phyloP scores from a whole-genome alignment of 2,888 invertebrate species.

The Acronicta psi region DNA sequence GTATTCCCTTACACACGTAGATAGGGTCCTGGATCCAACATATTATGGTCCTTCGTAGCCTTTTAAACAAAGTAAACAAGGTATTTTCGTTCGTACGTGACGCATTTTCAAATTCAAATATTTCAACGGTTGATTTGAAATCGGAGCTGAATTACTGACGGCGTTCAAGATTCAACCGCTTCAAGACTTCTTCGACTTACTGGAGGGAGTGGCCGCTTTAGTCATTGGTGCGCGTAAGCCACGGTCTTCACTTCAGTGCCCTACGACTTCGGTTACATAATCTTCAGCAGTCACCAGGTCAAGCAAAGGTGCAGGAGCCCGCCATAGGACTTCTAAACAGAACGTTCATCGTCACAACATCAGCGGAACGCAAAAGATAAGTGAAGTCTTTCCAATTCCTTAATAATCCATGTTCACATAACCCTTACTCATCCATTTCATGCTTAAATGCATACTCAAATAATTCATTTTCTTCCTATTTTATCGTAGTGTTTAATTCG shows the following conservation, averaged over 20 bases:
- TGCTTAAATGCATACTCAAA: neutral
- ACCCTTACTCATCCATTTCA: neutral
- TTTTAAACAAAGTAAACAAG: too few relatives aligned
- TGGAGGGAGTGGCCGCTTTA: neutral
- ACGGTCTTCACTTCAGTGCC: neutral
- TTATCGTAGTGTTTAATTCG: neutral
- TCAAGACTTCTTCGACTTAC: neutral
- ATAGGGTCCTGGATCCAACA: too few relatives aligned
- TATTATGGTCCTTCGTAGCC: too few relatives aligned
- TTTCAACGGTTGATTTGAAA: too few relatives aligned
- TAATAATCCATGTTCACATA: neutral
- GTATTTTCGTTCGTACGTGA: too few relatives aligned
- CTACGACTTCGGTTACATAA: neutral
- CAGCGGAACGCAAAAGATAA: neutral
- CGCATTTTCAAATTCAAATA: too few relatives aligned
- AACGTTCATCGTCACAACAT: neutral
- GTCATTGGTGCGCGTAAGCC: neutral
- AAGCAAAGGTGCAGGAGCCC: neutral
- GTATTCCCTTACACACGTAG: too few relatives aligned
- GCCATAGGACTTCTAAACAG: neutral
- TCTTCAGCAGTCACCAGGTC: neutral
- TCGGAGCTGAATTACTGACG: too few relatives aligned
- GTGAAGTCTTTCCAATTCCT: slow-evolving; percentile 1
- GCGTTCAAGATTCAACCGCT: neutral
- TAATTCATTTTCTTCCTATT: neutral